These are phyloP conservation scores for Escarpia spicata DNA, from an alignment of 2,888 invertebrate species.

Conservation along the genomic window DNA sequence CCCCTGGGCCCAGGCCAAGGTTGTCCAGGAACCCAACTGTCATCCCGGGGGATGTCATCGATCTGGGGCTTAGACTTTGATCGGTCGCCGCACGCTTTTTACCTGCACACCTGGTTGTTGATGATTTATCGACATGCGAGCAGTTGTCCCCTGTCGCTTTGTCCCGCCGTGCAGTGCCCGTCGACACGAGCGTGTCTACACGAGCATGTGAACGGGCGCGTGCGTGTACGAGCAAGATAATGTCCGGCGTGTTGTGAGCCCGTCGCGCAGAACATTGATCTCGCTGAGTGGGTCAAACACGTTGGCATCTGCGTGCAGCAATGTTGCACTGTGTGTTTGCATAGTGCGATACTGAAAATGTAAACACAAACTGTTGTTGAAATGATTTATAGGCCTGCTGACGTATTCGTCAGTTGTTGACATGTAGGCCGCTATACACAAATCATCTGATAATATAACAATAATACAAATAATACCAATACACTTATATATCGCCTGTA, in stretches of 20 bases:
- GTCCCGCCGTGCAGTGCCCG: neutral
- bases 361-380: neutral
- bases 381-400: too few species aligned
- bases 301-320: neutral
- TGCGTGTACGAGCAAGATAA: conserved; percentile 20
- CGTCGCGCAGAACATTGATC: neutral
- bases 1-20: neutral
- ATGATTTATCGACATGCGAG: conserved; percentile 5
- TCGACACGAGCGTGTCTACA: neutral
- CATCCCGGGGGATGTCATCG: neutral
- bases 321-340: neutral
- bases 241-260: neutral
- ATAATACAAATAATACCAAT: too few species aligned
- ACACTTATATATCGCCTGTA: too few species aligned
- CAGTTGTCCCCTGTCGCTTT: neutral
- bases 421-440: too few species aligned
- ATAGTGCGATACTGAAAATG: neutral
- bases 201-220: neutral
- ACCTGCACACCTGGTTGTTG: neutral
- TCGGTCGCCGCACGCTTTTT: neutral
- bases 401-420: too few species aligned
- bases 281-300: neutral
- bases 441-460: too few species aligned
- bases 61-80: neutral
- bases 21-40: neutral